phyloP scores from a whole-genome alignment of 2,113 vertebrate genomes.

The Aspiorhynchus laticeps region DNA sequence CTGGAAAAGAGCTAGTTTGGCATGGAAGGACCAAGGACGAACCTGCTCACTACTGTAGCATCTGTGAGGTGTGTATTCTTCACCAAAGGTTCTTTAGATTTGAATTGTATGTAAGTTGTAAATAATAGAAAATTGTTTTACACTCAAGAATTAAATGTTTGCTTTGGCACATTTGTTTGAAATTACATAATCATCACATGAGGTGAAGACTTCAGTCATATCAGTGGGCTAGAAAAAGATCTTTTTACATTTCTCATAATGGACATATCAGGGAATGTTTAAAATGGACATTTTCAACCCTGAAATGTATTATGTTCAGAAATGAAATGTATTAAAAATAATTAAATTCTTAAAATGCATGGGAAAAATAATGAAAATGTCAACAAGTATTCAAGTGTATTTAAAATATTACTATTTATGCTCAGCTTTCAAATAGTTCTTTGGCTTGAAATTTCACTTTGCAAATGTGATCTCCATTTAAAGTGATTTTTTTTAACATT shows the following conservation, averaged over 20 bases:
- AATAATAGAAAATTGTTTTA: not conserved
- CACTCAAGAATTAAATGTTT: not conserved
- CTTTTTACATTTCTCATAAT: too few species aligned
- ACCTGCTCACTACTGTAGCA: slow-evolving; percentile 97
- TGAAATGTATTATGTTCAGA: too few species aligned
- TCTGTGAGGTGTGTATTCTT: slow-evolving; percentile 89
- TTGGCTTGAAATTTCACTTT: not conserved
- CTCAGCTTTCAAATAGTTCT: not conserved
- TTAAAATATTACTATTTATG: not conserved
- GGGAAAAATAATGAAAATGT: too few species aligned
- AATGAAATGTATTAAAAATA: too few species aligned
- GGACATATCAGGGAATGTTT: too few species aligned
- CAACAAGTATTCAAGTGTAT: not conserved
- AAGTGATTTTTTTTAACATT: not conserved
- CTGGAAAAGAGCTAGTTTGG: slow-evolving; percentile 89
- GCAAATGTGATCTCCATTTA: not conserved
- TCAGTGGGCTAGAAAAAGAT: too few species aligned
- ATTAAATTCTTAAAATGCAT: not conserved
- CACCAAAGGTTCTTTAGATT: not conserved
- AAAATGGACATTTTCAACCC: too few species aligned
- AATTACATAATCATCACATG: not conserved
- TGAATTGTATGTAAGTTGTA: not conserved
- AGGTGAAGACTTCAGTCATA: too few species aligned
- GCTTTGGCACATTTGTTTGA: not conserved
- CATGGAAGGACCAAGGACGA: slow-evolving; percentile 91